Evolutionary conservation across 1,140 invertebrate species (phyloP).

Genomic region (Hycleus phaleratus): DNA sequence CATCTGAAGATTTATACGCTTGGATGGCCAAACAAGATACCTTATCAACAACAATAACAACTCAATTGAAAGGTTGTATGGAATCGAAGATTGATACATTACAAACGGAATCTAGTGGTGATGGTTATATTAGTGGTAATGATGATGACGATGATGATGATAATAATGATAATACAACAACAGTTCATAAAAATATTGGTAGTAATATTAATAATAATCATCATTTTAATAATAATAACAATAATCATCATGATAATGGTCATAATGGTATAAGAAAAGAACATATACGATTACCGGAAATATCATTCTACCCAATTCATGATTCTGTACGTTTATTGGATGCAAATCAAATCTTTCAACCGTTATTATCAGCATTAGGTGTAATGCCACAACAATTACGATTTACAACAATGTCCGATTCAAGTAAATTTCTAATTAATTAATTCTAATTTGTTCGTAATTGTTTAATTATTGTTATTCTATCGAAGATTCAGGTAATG

Average conservation of each 20-base stretch:
- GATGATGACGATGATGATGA: background rate
- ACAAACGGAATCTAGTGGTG: slow-evolving; percentile 46
- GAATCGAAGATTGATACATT: slow-evolving; percentile 54
- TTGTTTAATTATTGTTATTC: slow-evolving; percentile 4
- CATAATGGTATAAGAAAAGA: slow-evolving; percentile 28
- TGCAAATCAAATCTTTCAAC: slow-evolving; percentile 89
- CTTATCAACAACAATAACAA: slow-evolving; percentile 4
- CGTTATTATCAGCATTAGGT: slow-evolving; percentile 72
- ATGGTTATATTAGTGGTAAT: slow-evolving; percentile 19
- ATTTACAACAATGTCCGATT: slow-evolving; percentile 39
- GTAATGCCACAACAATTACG: slow-evolving; percentile 81
- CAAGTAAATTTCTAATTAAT: slow-evolving; percentile 20
- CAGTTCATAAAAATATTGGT: slow-evolving; percentile 1
- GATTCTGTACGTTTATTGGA: slow-evolving; percentile 77
- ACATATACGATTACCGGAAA: slow-evolving; percentile 43
- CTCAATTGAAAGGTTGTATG: slow-evolving; percentile 33
- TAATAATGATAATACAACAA: slow-evolving; percentile 9
- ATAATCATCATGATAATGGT: slow-evolving; percentile 1
- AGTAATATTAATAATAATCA: no score
- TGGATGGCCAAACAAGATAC: slow-evolving; percentile 92
- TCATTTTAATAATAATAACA: background rate
- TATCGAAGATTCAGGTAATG: slow-evolving; percentile 41
- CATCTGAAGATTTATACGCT: slow-evolving; percentile 81
- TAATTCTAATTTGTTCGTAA: background rate
- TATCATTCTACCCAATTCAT: slow-evolving; percentile 64